Evolutionary conservation across 2,113 vertebrate genomes (phyloP), one percentile per base, ranked within the genome.

Genomic region (Crotophaga sulcirostris): DNA sequence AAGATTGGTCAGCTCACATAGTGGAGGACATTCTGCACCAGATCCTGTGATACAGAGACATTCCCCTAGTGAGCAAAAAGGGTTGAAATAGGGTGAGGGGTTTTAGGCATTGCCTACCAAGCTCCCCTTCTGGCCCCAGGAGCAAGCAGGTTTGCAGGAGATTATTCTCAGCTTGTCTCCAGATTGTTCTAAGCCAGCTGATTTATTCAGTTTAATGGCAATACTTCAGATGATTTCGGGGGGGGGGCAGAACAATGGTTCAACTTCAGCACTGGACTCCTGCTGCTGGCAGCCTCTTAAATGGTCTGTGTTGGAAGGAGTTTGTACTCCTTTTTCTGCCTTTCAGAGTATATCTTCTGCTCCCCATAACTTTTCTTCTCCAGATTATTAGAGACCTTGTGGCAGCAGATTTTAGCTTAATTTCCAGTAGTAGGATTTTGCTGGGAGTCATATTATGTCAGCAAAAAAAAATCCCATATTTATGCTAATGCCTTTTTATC

Each of bases 161-260:
- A 74, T 52, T 77, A 40, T 66, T 93, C 42, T 87, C 69, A 75
- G 25, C 34, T 66, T 81, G 51, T 51, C 13, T 66, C 45, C 45
- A 51, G 49, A 10, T 67, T 58, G n/a, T 62, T 66, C 62, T 52
- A 70, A 84, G 59, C 31, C 76, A 77, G 45, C 42, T 74, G 59
- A 51, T 42, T 45, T 45, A 6, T 51, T 73, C 55, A 55, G 31
- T 74, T 94, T 86, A 77, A 89, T 84, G 51, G 51, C 72, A 92
- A 62, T 52, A 36, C 23, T 92, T 80, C 28, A 87, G 86, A 45
- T 91, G 55, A 77, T 92, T 81, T 92, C 90, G 13, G 21, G 64
- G 28, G 55, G 58, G 38, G 28, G n/a, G n/a, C 64, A 51, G 68
- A 77, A 31, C 54, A 90, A 79, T 80, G 40, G 45, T 63, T 86